Conservation (phyloP, 2,888 invertebrate genomes). For the Spodoptera picta region DNA sequence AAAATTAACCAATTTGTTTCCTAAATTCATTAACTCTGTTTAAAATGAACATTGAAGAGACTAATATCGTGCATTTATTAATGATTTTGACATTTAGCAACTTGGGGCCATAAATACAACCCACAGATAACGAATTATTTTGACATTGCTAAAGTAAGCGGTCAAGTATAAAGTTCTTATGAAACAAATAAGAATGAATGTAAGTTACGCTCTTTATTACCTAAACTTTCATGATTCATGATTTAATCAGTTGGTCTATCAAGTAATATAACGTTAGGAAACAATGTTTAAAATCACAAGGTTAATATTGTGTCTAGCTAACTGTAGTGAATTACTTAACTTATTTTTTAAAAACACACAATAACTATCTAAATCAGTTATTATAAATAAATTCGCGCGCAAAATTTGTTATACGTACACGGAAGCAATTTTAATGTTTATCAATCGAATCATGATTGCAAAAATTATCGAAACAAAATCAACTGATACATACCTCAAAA, state of each 20-base stretch:
- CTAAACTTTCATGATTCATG: slow-evolving; percentile 2
- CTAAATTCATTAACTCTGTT: slow-evolving; percentile 5
- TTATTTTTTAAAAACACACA: no score
- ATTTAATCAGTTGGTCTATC: slow-evolving; percentile 14
- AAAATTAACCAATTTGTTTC: slow-evolving; percentile 5
- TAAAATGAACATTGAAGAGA: slow-evolving; percentile 1
- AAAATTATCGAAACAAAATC: no score
- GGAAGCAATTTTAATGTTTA: no score
- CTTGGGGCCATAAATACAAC: slow-evolving; percentile 15
- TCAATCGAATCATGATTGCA: no score
- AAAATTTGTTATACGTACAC: no score
- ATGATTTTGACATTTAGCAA: not conserved
- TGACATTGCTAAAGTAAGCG: slow-evolving; percentile 40
- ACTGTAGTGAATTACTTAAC: no score
- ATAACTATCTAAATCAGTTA: no score
- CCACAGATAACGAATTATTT: slow-evolving; percentile 29
- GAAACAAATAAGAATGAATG: slow-evolving; percentile 23
- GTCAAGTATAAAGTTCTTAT: slow-evolving; percentile 46
- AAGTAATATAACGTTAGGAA: slow-evolving; percentile 14
- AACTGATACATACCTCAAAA: no score
- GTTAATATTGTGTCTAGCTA: not conserved
- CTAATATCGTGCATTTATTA: not conserved
- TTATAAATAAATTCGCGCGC: no score
- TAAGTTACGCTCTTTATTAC: slow-evolving; percentile 3
- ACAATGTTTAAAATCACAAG: slow-evolving; percentile 9